Conservation (phyloP, 2,113 vertebrate species). For the Xenopus laevis region DNA sequence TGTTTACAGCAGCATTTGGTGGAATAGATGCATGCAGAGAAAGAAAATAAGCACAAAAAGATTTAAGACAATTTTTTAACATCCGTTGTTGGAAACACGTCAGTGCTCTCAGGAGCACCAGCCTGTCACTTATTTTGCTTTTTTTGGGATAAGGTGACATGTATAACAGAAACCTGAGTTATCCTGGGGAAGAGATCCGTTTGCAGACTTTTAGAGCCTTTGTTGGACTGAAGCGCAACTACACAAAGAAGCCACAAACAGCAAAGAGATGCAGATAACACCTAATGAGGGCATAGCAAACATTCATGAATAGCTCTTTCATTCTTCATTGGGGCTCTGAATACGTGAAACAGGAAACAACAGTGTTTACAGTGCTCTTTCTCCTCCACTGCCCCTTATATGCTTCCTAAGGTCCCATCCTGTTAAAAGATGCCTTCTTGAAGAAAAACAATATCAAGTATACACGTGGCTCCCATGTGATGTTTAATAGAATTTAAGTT, state of each 20-base stretch:
- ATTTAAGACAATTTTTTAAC: too few species aligned
- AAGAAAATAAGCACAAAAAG: too few species aligned
- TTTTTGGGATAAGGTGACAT: slow-evolving; percentile 1
- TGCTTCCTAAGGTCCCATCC: slow-evolving; percentile 9
- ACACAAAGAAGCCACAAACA: slow-evolving; percentile 14
- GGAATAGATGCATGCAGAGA: too few species aligned
- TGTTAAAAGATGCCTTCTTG: not conserved
- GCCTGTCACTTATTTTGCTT: too few species aligned
- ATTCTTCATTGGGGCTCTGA: not conserved
- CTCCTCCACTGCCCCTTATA: not conserved
- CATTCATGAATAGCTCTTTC: not conserved
- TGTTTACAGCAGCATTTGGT: too few species aligned
- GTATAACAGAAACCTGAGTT: slow-evolving; percentile 10
- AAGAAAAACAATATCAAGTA: slow-evolving; percentile 20
- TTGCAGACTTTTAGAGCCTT: slow-evolving; percentile 22
- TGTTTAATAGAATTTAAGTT: too few species aligned
- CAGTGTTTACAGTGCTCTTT: slow-evolving; percentile 5
- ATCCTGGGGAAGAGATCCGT: not conserved
- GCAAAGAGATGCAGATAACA: slow-evolving; percentile 1
- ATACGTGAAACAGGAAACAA: not conserved
- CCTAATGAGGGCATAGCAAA: not conserved
- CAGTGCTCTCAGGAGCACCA: too few species aligned
- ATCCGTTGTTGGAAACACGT: too few species aligned
- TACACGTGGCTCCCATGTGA: too few species aligned
- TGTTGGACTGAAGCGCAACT: slow-evolving; percentile 10